Evolutionary conservation across 2,888 invertebrate species (phyloP).

Genomic region (Eristalinus sepulchralis): DNA sequence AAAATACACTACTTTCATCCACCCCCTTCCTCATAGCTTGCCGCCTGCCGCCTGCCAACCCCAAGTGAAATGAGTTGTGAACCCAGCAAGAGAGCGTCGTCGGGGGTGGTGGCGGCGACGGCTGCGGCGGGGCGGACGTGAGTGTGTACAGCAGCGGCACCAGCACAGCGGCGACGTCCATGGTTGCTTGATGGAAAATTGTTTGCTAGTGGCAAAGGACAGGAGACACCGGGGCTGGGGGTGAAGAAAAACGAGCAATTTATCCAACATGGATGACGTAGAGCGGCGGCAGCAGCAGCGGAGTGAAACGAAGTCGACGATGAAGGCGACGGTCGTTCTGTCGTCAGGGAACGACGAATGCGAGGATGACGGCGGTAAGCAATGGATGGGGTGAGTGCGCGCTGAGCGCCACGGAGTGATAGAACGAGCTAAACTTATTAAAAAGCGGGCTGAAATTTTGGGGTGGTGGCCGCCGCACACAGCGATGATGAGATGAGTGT

Average conservation of each 20-base stretch:
- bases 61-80: constrained; percentile 70
- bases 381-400: not conserved
- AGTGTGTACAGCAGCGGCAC: constrained; percentile 35
- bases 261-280: constrained; percentile 71
- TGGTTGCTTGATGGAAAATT: constrained; percentile 65
- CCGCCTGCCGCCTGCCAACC: not conserved
- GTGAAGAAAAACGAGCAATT: constrained; percentile 65
- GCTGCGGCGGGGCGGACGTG: constrained; percentile 8
- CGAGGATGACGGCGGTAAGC: not conserved
- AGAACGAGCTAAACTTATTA: constrained; percentile 72
- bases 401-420: constrained; percentile 47
- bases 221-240: constrained; percentile 18
- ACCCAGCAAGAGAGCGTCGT: not conserved
- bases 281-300: constrained; percentile 19
- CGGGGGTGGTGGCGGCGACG: not conserved
- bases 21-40: not conserved
- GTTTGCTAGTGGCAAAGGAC: constrained; percentile 44
- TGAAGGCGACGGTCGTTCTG: not conserved
- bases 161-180: constrained; percentile 41
- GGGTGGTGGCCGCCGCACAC: constrained; percentile 39
- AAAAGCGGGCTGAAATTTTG: constrained; percentile 65
- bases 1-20: constrained; percentile 67
- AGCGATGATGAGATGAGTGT: not conserved
- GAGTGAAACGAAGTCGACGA: constrained; percentile 28
- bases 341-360: not conserved